These are phyloP conservation scores for Nineta flava DNA, from an alignment of 2,888 invertebrate species.

Conservation along the genomic window DNA sequence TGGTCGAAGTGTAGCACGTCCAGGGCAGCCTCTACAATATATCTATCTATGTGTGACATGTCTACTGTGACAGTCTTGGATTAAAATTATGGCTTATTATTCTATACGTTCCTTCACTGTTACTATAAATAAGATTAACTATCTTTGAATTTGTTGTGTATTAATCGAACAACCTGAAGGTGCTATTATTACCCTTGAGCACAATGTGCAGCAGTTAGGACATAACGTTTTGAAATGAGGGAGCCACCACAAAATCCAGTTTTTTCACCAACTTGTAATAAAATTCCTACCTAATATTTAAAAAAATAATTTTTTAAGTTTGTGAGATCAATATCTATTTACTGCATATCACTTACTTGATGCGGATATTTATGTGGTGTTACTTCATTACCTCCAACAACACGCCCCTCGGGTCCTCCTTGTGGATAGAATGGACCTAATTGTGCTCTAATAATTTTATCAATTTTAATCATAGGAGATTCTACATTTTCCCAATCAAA, in stretches of 20 bases:
- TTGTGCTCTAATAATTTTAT: no score
- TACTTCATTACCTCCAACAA: neutral
- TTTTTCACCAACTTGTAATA: neutral
- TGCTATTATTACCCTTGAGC: neutral
- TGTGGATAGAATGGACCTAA: neutral
- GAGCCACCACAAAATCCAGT: conserved; percentile 2
- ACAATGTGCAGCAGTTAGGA: conserved; percentile 1
- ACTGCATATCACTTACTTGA: neutral
- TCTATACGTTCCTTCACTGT: no score
- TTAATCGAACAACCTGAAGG: no score
- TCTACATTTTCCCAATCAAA: neutral
- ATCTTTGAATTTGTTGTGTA: no score
- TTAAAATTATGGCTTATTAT: no score
- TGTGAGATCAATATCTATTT: neutral
- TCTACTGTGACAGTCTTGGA: no score
- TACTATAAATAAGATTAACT: no score
- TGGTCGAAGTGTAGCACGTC: no score
- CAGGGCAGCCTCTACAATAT: no score
- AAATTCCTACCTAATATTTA: neutral
- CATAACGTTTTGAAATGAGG: neutral
- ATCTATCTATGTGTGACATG: no score
- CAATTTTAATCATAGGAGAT: neutral
- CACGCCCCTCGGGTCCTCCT: neutral
- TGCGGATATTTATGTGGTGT: neutral
- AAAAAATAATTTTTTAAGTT: neutral